Conservation (phyloP, 2,888 invertebrate genomes). For the Chaetogeoica ovagalla region DNA sequence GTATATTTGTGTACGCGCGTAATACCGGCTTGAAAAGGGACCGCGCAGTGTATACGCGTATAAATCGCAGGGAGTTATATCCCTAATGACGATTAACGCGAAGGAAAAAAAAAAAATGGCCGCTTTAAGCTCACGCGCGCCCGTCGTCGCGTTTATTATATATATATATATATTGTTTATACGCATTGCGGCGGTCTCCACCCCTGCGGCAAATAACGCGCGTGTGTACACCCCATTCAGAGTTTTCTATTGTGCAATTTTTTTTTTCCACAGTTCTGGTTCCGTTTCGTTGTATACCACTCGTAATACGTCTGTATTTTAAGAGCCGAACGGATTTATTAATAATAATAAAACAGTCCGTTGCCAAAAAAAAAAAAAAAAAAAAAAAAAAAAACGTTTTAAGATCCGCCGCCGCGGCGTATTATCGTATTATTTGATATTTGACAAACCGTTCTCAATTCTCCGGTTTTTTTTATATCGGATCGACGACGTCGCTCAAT, state of each 20-base stretch:
- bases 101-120: constrained; percentile 47
- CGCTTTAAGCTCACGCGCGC: constrained; percentile 30
- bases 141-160: background rate
- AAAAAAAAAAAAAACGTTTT: constrained; percentile 21
- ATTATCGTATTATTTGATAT: too few species aligned
- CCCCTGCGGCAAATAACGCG: background rate
- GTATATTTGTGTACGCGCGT: too few species aligned
- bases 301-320: background rate
- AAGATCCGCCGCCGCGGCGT: too few species aligned
- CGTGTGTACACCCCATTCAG: background rate
- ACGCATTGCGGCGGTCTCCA: background rate
- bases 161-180: constrained; percentile 14
- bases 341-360: constrained; percentile 1
- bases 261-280: background rate
- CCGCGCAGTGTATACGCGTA: too few species aligned
- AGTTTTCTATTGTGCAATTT: constrained; percentile 19
- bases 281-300: too few species aligned
- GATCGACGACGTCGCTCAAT: too few species aligned
- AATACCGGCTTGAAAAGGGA: constrained; percentile 28
- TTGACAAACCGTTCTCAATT: too few species aligned
- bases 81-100: constrained; percentile 42
- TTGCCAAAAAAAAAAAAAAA: too few species aligned
- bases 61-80: background rate
- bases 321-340: constrained; percentile 41
- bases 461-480: too few species aligned